Evolutionary conservation across 2,888 invertebrate species (phyloP).

Genomic region (Orthosia incerta): DNA sequence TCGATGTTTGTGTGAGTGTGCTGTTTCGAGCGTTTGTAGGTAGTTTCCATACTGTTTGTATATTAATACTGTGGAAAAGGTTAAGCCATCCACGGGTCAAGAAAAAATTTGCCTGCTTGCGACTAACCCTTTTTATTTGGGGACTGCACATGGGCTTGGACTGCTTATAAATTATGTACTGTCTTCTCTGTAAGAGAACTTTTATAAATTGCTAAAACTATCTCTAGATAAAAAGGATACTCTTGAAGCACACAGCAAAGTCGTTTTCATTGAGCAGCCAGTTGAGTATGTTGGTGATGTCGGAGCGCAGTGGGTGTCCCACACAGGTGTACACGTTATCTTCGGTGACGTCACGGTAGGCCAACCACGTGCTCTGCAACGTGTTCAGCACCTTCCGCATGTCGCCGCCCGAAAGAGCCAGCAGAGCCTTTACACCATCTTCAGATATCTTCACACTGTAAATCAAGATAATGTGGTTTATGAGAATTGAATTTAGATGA

Average conservation of each 20-base stretch:
- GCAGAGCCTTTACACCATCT: constrained; percentile 97
- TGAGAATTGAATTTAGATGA: background rate
- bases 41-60: too few relatives aligned
- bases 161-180: too few relatives aligned
- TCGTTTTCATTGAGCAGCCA: constrained; percentile 96
- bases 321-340: constrained; percentile 98
- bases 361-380: constrained; percentile 98
- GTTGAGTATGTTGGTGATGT: constrained; percentile 96
- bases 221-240: constrained; percentile 92
- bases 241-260: constrained; percentile 94
- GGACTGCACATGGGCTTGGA: too few relatives aligned
- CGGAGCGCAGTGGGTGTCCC: constrained; percentile 97
- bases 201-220: too few relatives aligned
- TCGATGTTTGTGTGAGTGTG: too few relatives aligned
- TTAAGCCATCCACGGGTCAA: too few relatives aligned
- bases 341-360: constrained; percentile 96
- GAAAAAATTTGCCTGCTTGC: too few relatives aligned
- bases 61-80: too few relatives aligned
- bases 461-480: background rate
- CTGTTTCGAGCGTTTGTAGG: too few relatives aligned
- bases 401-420: constrained; percentile 98
- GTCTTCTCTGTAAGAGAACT: too few relatives aligned
- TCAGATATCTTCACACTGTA: constrained; percentile 95
- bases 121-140: too few relatives aligned
- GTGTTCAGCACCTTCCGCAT: constrained; percentile 99